Evolutionary conservation across 2,113 vertebrate species (phyloP).

Genomic region (human): DNA sequence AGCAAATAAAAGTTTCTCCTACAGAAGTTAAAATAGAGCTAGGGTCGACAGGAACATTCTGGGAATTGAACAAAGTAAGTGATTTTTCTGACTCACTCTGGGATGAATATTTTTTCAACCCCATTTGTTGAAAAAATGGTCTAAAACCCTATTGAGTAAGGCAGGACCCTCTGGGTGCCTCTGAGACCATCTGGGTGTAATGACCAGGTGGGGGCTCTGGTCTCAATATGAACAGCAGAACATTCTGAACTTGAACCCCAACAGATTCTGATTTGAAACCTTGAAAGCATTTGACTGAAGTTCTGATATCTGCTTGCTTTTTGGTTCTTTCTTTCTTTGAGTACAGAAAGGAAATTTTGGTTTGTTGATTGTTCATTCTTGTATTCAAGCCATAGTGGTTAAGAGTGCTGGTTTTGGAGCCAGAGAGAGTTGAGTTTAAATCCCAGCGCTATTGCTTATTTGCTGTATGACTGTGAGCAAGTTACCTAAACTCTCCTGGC

Average conservation of each 20-base stretch:
- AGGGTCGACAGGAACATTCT: neutral
- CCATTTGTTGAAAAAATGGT: neutral
- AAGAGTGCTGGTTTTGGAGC: neutral
- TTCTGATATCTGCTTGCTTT: neutral
- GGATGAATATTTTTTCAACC: neutral
- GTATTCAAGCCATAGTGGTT: neutral
- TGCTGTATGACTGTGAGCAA: neutral
- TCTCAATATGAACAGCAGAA: neutral
- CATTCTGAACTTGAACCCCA: neutral
- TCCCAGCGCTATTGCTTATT: neutral
- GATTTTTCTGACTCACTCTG: slow-evolving; percentile 16
- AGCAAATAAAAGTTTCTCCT: neutral
- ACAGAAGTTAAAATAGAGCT: neutral
- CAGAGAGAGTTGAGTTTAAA: neutral
- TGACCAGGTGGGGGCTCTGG: neutral
- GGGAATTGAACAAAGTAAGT: neutral
- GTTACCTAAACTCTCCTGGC: neutral
- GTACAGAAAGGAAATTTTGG: slow-evolving; percentile 5
- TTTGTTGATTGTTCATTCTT: neutral
- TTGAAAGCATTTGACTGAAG: neutral
- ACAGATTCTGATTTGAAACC: neutral
- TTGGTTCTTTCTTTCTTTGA: slow-evolving; percentile 7
- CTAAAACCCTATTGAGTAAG: neutral
- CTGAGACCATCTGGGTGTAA: neutral
- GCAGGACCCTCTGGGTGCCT: neutral